phyloP scores from a whole-genome alignment of 2,113 vertebrate genomes.

The human (Homo sapiens) region DNA sequence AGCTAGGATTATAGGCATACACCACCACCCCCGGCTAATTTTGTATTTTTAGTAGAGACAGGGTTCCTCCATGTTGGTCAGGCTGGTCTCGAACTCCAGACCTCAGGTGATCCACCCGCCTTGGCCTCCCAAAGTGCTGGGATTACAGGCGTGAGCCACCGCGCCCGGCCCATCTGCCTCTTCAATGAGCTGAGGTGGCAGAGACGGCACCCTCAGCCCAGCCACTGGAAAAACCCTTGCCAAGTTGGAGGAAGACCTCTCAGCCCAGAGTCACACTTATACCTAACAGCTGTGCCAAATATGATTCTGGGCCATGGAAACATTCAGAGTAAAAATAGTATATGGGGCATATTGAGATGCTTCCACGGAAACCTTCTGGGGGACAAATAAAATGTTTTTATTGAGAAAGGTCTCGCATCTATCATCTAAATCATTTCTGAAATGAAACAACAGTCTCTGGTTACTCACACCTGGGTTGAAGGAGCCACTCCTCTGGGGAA shows the following conservation, averaged over 20 bases:
- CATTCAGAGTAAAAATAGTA: slow-evolving; percentile 30
- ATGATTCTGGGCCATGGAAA: not conserved
- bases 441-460: not conserved
- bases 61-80: no score
- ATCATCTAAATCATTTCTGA: not conserved
- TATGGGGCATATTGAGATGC: not conserved
- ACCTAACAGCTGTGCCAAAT: not conserved
- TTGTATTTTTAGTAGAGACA: no score
- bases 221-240: not conserved
- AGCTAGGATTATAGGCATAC: no score
- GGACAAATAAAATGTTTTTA: slow-evolving; percentile 47
- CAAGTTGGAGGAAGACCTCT: not conserved
- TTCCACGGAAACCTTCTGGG: slow-evolving; percentile 29
- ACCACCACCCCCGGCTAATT: no score
- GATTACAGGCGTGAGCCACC: no score
- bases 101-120: no score
- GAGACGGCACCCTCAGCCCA: not conserved
- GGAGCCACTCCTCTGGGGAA: not conserved
- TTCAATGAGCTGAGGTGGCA: not conserved
- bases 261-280: not conserved
- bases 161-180: not conserved
- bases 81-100: no score
- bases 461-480: not conserved
- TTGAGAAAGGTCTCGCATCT: not conserved
- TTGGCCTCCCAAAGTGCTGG: no score